Conservation (phyloP, 2,797 vertebrate genomes). For the Chelonia mydas region DNA sequence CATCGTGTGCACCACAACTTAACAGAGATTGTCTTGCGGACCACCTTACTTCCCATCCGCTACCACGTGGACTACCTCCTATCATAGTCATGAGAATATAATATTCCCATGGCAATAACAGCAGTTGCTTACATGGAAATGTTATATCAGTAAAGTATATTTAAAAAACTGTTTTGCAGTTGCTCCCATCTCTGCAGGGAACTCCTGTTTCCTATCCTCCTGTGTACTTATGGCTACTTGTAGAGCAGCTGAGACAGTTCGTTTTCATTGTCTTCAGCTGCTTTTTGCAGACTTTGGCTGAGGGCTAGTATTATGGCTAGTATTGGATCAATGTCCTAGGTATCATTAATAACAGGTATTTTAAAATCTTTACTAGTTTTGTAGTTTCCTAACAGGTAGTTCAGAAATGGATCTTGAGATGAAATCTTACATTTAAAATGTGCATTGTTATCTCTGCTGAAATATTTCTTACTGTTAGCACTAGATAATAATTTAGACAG, state of each 20-base stretch:
- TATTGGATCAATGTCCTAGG: not conserved
- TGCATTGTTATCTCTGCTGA: not conserved
- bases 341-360: not conserved
- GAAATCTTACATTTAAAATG: not conserved
- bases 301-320: not conserved
- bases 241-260: too few relatives aligned
- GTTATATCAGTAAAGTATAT: not conserved
- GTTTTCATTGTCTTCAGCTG: not conserved
- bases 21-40: not conserved
- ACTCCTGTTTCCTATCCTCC: not conserved
- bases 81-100: not conserved
- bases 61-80: not conserved
- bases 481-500: not conserved
- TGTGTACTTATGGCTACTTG: not conserved
- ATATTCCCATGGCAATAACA: conserved; percentile 46
- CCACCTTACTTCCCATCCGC: not conserved
- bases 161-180: not conserved
- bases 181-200: not conserved
- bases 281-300: not conserved
- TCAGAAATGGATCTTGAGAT: not conserved
- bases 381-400: not conserved
- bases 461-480: not conserved
- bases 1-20: not conserved
- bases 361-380: not conserved
- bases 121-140: not conserved